Conservation (phyloP, 1,140 invertebrate species). For the Gryllus bimaculatus region DNA sequence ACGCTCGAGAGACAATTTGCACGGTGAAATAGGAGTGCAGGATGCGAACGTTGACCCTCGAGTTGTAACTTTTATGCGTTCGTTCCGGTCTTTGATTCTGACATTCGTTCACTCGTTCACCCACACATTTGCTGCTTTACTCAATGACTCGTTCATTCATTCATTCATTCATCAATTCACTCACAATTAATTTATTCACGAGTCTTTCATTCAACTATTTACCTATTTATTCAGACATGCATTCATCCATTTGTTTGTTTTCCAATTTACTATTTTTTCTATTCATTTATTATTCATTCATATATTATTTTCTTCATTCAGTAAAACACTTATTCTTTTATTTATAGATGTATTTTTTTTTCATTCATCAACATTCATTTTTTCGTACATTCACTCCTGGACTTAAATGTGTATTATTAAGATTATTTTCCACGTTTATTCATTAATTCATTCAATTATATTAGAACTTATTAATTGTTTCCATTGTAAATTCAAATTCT, state of each 20-base stretch:
- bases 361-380: too few species aligned
- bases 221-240: background rate
- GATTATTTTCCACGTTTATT: too few species aligned
- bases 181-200: too few species aligned
- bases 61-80: background rate
- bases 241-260: background rate
- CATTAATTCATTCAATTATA: too few species aligned
- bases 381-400: too few species aligned
- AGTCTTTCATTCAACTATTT: background rate
- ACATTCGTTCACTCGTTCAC: background rate
- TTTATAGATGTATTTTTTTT: background rate
- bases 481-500: too few species aligned
- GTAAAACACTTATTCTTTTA: background rate
- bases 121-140: background rate
- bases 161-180: background rate
- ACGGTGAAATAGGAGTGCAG: background rate
- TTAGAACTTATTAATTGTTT: too few species aligned
- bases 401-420: too few species aligned
- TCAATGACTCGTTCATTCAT: background rate
- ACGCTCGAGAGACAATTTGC: background rate
- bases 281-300: background rate
- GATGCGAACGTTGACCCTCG: background rate
- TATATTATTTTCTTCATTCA: background rate
- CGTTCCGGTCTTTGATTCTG: background rate
- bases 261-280: background rate